Conservation (phyloP, 2,888 invertebrate species). For the Tenthredo livida region DNA sequence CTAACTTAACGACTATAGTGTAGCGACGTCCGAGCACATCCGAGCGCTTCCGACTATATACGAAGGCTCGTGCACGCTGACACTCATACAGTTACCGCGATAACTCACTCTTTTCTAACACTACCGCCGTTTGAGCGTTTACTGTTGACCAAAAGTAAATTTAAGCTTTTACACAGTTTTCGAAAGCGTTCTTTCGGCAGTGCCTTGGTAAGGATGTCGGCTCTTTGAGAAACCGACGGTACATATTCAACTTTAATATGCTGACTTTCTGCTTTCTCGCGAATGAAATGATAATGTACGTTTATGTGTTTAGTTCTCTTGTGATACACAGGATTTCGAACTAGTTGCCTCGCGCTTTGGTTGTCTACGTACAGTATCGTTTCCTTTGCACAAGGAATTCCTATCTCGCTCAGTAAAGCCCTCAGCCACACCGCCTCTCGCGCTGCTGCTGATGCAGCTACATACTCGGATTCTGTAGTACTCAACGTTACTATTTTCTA, state of each 20-base stretch:
- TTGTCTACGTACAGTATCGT: conserved; percentile 1
- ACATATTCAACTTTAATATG: conserved; percentile 5
- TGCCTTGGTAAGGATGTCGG: conserved; percentile 15
- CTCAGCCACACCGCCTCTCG: conserved; percentile 19
- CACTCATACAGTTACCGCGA: too few relatives aligned
- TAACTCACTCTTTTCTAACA: too few relatives aligned
- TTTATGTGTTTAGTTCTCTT: conserved; percentile 25
- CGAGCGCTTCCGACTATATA: too few relatives aligned
- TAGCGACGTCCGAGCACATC: too few relatives aligned
- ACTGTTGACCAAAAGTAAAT: not conserved
- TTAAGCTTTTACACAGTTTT: not conserved
- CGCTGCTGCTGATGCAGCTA: not conserved
- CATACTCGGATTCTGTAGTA: conserved; percentile 10
- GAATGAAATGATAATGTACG: not conserved
- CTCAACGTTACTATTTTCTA: conserved; percentile 15
- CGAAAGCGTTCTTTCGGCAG: not conserved
- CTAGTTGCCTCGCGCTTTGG: not conserved
- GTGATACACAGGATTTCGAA: conserved; percentile 10
- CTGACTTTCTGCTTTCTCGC: not conserved
- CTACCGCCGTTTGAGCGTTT: conserved; percentile 28
- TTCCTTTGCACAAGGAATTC: not conserved
- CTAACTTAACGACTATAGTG: too few relatives aligned
- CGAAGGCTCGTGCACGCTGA: too few relatives aligned
- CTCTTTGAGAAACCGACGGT: not conserved
- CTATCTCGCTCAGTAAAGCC: not conserved